These are phyloP conservation scores for Irena cyanogastra DNA, from an alignment of 2,113 vertebrate species.

Conservation along the genomic window DNA sequence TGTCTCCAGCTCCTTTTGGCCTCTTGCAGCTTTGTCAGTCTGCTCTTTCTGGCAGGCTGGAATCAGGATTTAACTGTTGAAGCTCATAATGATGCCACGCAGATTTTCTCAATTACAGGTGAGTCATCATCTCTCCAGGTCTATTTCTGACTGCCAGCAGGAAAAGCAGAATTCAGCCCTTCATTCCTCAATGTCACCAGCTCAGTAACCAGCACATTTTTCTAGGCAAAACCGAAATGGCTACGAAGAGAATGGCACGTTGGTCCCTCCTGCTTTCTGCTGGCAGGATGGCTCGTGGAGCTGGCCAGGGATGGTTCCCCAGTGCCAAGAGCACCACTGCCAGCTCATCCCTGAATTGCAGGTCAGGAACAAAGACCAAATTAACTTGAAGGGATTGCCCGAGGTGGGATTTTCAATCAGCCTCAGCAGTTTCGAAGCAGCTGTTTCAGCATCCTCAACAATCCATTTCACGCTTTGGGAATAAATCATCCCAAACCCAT, in stretches of 20 bases:
- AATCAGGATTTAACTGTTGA: not conserved
- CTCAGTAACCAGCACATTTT: not conserved
- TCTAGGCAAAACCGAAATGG: not conserved
- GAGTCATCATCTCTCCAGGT: slow-evolving; percentile 40
- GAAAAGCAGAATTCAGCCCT: not conserved
- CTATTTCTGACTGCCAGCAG: slow-evolving; percentile 40
- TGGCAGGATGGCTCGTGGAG: not conserved
- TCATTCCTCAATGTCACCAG: not conserved
- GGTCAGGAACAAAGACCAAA: not conserved
- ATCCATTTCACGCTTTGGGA: not conserved
- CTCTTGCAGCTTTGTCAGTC: not conserved
- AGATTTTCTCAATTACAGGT: slow-evolving; percentile 31
- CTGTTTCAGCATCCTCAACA: not conserved
- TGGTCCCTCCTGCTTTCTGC: not conserved
- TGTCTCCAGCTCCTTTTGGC: not conserved
- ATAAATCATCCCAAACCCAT: not conserved
- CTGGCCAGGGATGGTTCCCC: not conserved
- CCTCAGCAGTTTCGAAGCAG: not conserved
- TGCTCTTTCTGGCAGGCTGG: not conserved
- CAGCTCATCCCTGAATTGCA: not conserved
- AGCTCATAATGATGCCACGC: not conserved
- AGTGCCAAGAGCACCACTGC: not conserved
- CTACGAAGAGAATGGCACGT: accelerated
- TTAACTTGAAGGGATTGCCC: not conserved
- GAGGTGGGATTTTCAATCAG: not conserved